A percentile compares a stretch with the other conserved stretches of the same genome.
Conservation (phyloP, 2,888 invertebrate genomes). For the Drosophila leonis region DNA sequence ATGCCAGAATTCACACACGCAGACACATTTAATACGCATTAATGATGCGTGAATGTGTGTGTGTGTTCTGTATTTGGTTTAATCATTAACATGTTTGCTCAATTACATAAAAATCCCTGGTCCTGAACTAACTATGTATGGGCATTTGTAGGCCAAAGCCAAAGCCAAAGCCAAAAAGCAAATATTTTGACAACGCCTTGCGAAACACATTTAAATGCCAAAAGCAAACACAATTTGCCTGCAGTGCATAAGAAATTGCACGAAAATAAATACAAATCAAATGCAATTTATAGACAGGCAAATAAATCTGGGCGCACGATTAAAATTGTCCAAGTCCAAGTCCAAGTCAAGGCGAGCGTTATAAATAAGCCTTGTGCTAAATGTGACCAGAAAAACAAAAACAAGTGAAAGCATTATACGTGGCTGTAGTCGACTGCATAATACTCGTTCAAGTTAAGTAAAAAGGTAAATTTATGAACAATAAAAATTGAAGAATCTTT, state of each 20-base stretch:
- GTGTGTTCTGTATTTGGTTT: conserved; percentile 33
- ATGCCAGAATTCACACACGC: conserved; percentile 40
- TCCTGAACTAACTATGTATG: conserved; percentile 8
- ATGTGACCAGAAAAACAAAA: conserved; percentile 12
- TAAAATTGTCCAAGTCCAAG: conserved; percentile 23
- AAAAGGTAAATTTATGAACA: background rate
- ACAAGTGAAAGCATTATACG: background rate
- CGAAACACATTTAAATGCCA: conserved; percentile 30
- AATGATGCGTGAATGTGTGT: conserved; percentile 57
- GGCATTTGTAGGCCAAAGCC: background rate
- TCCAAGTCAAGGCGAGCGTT: conserved; percentile 24
- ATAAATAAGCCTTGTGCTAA: conserved; percentile 62
- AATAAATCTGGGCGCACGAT: conserved; percentile 50
- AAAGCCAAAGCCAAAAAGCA: conserved; percentile 1
- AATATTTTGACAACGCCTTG: conserved; percentile 40
- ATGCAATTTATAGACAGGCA: conserved; percentile 60
- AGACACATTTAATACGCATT: conserved; percentile 57
- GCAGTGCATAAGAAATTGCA: conserved; percentile 32
- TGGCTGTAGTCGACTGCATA: background rate
- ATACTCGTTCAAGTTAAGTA: background rate
- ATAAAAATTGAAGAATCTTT: too few species aligned
- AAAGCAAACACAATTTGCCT: conserved; percentile 45
- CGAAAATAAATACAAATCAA: conserved; percentile 51
- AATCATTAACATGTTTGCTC: conserved; percentile 52
- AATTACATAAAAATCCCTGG: conserved; percentile 42